phyloP scores from a whole-genome alignment of 2,113 vertebrate genomes.

The Columbina picui region DNA sequence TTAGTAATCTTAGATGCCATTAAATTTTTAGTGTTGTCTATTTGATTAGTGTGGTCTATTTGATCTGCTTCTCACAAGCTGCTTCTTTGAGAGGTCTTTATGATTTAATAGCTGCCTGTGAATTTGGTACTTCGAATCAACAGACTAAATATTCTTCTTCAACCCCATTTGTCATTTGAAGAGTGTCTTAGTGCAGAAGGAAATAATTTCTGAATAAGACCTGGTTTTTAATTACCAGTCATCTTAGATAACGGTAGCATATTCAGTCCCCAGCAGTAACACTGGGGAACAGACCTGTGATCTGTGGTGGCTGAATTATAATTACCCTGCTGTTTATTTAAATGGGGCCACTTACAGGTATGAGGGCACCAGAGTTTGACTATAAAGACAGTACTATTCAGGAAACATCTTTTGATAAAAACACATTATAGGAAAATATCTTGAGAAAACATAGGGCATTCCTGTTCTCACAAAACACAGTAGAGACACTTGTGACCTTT shows the following conservation, averaged over 20 bases:
- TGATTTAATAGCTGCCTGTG: constrained; percentile 4
- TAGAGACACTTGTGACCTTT: not conserved
- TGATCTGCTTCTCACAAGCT: constrained; percentile 68
- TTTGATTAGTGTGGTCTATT: constrained; percentile 65
- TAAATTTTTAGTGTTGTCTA: constrained; percentile 72
- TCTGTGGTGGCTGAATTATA: not conserved
- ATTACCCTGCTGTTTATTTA: not conserved
- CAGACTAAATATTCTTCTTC: not conserved
- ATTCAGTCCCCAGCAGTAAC: not conserved
- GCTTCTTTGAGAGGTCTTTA: constrained; percentile 18
- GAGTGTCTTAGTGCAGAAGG: not conserved
- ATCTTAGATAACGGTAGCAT: not conserved
- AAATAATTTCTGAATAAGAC: not conserved
- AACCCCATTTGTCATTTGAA: not conserved
- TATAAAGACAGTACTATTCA: not conserved
- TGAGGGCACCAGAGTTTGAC: not conserved
- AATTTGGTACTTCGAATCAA: not conserved
- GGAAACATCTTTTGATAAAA: not conserved
- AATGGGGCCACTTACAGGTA: not conserved
- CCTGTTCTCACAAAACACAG: not conserved
- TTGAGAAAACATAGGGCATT: not conserved
- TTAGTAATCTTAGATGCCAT: constrained; percentile 75
- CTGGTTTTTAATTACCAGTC: not conserved
- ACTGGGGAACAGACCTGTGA: not conserved
- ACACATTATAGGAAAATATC: not conserved